Conservation (phyloP, 1,140 invertebrate genomes). For the Phocides pigmalion region DNA sequence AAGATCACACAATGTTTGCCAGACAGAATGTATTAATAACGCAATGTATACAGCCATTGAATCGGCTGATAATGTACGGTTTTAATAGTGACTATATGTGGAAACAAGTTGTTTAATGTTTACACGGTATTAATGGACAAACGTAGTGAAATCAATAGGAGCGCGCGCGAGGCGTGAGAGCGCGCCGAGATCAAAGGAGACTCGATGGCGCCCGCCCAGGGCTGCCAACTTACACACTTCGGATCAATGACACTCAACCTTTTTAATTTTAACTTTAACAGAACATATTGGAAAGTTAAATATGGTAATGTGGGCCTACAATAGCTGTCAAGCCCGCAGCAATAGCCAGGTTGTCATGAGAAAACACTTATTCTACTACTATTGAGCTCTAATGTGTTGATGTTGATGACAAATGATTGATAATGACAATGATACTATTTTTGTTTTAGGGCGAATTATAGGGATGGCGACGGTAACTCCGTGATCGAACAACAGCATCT, state of each 20-base stretch:
- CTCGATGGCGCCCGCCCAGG: constrained; percentile 48
- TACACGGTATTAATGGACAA: constrained; percentile 48
- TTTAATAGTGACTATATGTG: constrained; percentile 27
- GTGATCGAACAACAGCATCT: no score
- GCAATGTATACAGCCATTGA: constrained; percentile 1
- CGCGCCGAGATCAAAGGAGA: constrained; percentile 54
- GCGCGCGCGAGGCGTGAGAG: constrained; percentile 58
- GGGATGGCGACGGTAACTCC: no score
- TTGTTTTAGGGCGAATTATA: no score
- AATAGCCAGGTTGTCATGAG: no score
- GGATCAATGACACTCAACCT: constrained; percentile 9
- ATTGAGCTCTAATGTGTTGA: no score
- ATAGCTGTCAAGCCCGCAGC: no score
- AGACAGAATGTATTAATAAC: constrained; percentile 1
- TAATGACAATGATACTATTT: no score
- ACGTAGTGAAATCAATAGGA: constrained; percentile 61
- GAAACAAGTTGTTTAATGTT: constrained; percentile 39
- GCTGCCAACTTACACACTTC: constrained; percentile 32
- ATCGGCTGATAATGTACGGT: constrained; percentile 5
- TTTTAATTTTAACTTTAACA: constrained; percentile 17
- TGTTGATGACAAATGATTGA: no score
- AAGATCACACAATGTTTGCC: neutral
- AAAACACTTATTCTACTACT: no score
- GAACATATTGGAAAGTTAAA: no score
- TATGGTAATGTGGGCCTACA: no score